Conservation (phyloP, 2,113 vertebrate genomes). For the Platichthys flesus region DNA sequence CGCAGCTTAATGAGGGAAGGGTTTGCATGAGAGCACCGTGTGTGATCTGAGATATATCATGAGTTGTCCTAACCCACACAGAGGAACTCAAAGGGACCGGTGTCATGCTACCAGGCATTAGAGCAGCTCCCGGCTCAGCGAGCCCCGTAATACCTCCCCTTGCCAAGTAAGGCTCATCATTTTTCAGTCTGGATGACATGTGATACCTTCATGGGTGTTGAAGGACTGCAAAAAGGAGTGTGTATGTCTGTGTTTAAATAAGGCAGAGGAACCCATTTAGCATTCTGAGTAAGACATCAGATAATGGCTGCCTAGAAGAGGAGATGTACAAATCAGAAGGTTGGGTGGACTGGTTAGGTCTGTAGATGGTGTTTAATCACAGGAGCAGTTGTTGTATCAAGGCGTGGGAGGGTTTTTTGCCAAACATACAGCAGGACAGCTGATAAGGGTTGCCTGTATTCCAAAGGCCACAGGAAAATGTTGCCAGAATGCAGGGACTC, state of each 20-base stretch:
- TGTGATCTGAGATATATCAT: conserved; percentile 59
- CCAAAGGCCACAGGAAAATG: conserved; percentile 43
- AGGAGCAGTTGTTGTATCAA: conserved; percentile 63
- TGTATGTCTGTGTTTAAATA: conserved; percentile 58
- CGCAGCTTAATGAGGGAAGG: conserved; percentile 46
- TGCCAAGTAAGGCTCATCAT: conserved; percentile 46
- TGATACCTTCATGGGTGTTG: conserved; percentile 60
- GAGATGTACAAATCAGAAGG: conserved; percentile 17
- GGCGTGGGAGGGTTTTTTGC: conserved; percentile 52
- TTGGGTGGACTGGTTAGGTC: conserved; percentile 2
- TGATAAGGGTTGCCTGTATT: conserved; percentile 64
- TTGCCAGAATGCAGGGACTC: conserved; percentile 46
- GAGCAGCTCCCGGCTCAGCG: conserved; percentile 46
- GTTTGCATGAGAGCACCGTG: conserved; percentile 57
- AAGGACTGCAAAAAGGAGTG: conserved; percentile 46
- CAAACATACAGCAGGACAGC: conserved; percentile 51
- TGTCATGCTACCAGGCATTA: conserved; percentile 62
- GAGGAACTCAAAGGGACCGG: conserved; percentile 41
- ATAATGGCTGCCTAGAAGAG: conserved; percentile 48
- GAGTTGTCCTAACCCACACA: conserved; percentile 42
- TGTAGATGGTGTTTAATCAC: conserved; percentile 40
- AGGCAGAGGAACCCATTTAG: conserved; percentile 55
- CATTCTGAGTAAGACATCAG: conserved; percentile 54
- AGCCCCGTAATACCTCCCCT: conserved; percentile 20
- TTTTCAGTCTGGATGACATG: conserved; percentile 42